A percentile compares a stretch with the other conserved stretches of the same genome.
These are phyloP conservation scores for Syritta pipiens DNA, from an alignment of 2,888 invertebrate species.

Conservation along the genomic window DNA sequence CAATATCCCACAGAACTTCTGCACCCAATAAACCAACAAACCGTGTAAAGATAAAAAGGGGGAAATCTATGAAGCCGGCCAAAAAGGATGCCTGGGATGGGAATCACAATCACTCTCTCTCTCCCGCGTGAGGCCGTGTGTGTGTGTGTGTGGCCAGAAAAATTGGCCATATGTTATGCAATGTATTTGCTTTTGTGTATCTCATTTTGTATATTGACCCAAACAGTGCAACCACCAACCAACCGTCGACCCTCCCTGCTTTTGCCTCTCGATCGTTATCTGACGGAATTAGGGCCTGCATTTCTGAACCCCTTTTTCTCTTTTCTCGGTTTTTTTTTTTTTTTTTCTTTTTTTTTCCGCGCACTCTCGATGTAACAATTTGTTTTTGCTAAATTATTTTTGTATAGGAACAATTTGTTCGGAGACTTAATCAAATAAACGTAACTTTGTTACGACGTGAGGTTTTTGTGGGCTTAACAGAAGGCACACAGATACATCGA, in stretches of 20 bases:
- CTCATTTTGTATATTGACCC: constrained; percentile 55
- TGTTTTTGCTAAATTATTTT: constrained; percentile 58
- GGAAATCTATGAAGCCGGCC: neutral
- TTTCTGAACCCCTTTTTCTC: constrained; percentile 47
- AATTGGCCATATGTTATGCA: constrained; percentile 69
- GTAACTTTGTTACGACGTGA: constrained; percentile 31
- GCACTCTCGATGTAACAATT: constrained; percentile 60
- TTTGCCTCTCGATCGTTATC: constrained; percentile 51
- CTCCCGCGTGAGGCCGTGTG: neutral
- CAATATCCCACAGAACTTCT: constrained; percentile 53
- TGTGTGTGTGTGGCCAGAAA: constrained; percentile 46
- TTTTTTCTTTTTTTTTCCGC: neutral
- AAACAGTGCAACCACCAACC: constrained; percentile 30
- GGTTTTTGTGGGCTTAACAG: constrained; percentile 7
- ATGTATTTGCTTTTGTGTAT: constrained; percentile 64
- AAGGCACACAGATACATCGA: no score
- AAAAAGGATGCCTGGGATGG: neutral
- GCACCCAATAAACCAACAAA: constrained; percentile 59
- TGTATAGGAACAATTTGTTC: constrained; percentile 52
- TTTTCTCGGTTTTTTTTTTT: neutral
- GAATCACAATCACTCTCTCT: constrained; percentile 24
- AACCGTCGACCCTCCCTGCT: neutral
- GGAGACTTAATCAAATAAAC: constrained; percentile 60
- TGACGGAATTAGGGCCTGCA: constrained; percentile 48
- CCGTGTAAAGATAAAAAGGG: constrained; percentile 34